A percentile compares a stretch with the other conserved stretches of the same genome.
These are phyloP conservation scores for Cerceris rybyensis DNA, from an alignment of 2,888 invertebrate genomes.

Conservation along the genomic window DNA sequence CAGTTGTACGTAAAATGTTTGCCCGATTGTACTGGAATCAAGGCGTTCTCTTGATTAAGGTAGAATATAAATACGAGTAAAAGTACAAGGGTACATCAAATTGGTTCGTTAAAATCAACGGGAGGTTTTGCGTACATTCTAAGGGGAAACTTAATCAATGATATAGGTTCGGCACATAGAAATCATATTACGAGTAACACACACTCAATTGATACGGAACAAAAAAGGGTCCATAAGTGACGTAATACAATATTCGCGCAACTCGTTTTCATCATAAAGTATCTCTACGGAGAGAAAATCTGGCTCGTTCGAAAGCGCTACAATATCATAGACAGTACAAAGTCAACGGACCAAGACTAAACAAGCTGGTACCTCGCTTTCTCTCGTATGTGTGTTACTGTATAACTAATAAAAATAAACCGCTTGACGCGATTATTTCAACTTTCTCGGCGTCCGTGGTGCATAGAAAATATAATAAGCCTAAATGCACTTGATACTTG, in stretches of 20 bases:
- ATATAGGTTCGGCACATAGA: not conserved
- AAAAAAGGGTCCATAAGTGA: conserved; percentile 34
- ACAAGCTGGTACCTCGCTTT: conserved; percentile 52
- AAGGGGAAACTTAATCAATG: not conserved
- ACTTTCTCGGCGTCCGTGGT: conserved; percentile 54
- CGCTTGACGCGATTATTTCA: conserved; percentile 31
- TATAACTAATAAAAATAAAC: conserved; percentile 52
- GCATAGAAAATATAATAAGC: not conserved
- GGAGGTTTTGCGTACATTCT: too few relatives aligned
- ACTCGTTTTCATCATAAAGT: conserved; percentile 28
- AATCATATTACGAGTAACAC: not conserved
- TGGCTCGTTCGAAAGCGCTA: conserved; percentile 39
- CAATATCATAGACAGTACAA: conserved; percentile 43
- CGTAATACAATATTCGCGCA: conserved; percentile 20
- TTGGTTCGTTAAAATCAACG: too few relatives aligned
- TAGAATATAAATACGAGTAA: too few relatives aligned
- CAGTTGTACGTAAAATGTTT: too few relatives aligned
- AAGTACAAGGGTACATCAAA: too few relatives aligned
- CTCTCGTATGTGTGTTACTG: conserved; percentile 48
- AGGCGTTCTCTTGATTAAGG: too few relatives aligned
- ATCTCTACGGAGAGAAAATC: conserved; percentile 47
- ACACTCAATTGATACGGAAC: not conserved
- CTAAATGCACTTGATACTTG: not conserved
- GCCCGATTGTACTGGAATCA: too few relatives aligned
- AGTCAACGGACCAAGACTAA: conserved; percentile 53